Percentiles rank a stretch among this genome's conserved stretches.
These are phyloP conservation scores for Acrocephalus arundinaceus DNA, from an alignment of 2,113 vertebrate genomes.

Conservation along the genomic window DNA sequence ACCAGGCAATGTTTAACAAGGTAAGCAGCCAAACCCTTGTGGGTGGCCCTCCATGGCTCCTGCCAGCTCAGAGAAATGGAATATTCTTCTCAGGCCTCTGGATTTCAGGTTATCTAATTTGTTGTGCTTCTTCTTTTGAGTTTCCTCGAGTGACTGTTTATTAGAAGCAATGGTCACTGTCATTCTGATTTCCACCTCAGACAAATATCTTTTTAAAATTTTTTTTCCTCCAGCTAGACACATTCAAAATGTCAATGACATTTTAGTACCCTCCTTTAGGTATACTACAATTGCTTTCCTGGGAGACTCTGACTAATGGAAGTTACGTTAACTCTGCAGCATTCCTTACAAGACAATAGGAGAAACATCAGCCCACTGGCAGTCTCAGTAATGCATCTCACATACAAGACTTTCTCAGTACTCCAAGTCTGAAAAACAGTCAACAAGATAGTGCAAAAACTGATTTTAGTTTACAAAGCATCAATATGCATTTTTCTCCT, in stretches of 20 bases:
- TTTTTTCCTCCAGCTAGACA: background rate
- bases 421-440: background rate
- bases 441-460: background rate
- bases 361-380: background rate
- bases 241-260: background rate
- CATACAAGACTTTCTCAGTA: background rate
- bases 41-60: background rate
- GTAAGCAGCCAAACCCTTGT: background rate
- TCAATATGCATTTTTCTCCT: background rate
- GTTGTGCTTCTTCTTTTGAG: too few species aligned
- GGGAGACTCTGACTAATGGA: background rate
- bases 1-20: slow-evolving; percentile 4
- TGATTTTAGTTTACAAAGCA: background rate
- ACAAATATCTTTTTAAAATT: background rate
- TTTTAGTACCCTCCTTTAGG: background rate
- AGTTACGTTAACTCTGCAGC: background rate
- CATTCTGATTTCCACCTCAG: background rate
- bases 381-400: background rate
- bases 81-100: background rate
- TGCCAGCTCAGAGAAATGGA: background rate
- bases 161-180: background rate
- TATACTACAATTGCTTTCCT: background rate
- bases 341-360: background rate
- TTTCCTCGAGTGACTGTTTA: background rate
- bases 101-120: background rate